These are phyloP conservation scores for Drosophila greeni DNA, from an alignment of 2,888 invertebrate genomes.

Conservation along the genomic window DNA sequence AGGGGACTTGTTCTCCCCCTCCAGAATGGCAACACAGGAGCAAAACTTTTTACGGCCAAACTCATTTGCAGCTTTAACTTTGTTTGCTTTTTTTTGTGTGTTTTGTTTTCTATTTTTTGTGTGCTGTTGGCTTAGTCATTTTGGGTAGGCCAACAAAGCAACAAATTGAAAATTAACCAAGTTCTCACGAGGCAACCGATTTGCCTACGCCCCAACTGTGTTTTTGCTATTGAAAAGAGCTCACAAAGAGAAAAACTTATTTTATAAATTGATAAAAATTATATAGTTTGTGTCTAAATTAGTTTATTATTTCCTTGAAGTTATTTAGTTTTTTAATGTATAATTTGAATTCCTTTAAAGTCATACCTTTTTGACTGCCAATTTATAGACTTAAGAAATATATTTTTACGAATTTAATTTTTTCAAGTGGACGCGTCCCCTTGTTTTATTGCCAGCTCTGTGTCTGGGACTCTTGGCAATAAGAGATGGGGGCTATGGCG, in stretches of 20 bases:
- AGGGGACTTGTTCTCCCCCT: not conserved
- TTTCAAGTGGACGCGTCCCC: slow-evolving; percentile 10
- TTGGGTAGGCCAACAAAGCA: slow-evolving; percentile 49
- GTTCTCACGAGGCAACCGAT: slow-evolving; percentile 46
- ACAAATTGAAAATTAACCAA: slow-evolving; percentile 68
- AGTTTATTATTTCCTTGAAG: too few species aligned
- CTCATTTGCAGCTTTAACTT: slow-evolving; percentile 50
- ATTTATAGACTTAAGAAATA: too few species aligned
- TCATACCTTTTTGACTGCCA: too few species aligned
- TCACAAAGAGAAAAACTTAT: slow-evolving; percentile 1
- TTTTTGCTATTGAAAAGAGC: slow-evolving; percentile 3
- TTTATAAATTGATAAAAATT: not conserved
- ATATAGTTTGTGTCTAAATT: not conserved
- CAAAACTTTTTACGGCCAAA: slow-evolving; percentile 39
- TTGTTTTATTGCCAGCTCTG: slow-evolving; percentile 40
- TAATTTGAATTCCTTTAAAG: not conserved
- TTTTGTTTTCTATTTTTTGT: slow-evolving; percentile 10
- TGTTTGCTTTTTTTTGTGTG: slow-evolving; percentile 7
- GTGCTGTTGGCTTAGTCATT: slow-evolving; percentile 33
- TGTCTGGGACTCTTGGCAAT: slow-evolving; percentile 19
- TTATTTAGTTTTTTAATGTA: not conserved
- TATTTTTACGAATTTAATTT: not conserved
- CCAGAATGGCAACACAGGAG: slow-evolving; percentile 47
- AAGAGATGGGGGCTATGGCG: slow-evolving; percentile 1
- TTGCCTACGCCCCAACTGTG: slow-evolving; percentile 40